Conservation (phyloP, 2,797 vertebrate species). For the Agapornis canus region DNA sequence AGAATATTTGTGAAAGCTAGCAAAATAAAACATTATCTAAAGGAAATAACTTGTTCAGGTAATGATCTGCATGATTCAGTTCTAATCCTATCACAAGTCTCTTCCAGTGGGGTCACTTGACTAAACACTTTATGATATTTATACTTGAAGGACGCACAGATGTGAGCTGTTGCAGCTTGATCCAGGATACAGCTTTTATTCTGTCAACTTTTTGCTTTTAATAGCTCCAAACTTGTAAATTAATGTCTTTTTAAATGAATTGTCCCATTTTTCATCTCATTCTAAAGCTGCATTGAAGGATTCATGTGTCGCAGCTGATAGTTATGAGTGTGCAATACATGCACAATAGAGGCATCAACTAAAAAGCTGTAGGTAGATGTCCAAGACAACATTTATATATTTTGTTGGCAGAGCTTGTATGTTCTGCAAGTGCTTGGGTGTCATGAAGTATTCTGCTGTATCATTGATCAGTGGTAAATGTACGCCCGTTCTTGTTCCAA, state of each 20-base stretch:
- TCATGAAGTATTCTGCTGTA: background rate
- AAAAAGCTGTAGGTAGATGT: background rate
- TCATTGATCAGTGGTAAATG: conserved; percentile 23
- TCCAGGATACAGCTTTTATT: background rate
- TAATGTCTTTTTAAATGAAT: background rate
- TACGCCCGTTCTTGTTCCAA: conserved; percentile 41
- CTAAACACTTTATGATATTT: background rate
- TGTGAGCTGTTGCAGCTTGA: background rate
- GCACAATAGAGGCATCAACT: background rate
- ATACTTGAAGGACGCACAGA: background rate
- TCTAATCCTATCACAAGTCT: background rate
- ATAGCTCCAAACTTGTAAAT: background rate
- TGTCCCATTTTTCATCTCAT: background rate
- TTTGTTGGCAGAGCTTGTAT: background rate
- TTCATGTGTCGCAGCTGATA: background rate
- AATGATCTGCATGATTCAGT: background rate
- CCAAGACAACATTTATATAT: background rate
- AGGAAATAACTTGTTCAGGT: background rate
- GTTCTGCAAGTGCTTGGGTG: background rate
- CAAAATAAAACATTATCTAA: background rate
- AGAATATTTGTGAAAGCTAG: background rate
- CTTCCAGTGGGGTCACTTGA: background rate
- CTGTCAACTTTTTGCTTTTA: background rate
- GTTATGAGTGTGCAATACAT: background rate
- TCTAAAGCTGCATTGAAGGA: background rate